Base-by-base conservation (phyloP, 2,888 invertebrate species). In the Chaitophorus viminalis region DNA sequence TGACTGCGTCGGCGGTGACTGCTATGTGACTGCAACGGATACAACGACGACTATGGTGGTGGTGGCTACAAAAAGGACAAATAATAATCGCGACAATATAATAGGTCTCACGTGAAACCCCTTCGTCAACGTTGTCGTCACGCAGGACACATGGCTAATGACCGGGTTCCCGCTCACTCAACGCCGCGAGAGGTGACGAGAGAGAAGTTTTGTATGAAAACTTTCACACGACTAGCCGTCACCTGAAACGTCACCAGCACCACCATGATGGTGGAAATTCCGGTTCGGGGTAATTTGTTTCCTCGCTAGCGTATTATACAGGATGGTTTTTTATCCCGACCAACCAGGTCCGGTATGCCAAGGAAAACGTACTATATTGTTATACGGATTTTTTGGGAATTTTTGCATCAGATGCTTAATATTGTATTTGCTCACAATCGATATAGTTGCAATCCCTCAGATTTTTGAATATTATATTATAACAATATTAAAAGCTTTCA, bases 51-150 rank as follows among this genome's bases (percentile, higher is more conserved):
- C 46, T 46, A 46, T 11, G 46, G 46, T 14, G 46, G 46, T 14
- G 11, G 14, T 1, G n/a, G n/a, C n/a, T n/a, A n/a, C n/a, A n/a
- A 3, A 52, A 29, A 54, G 81, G 70, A 70, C 46, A 82, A 82
- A 82, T 79, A 79, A 79, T 79, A 79, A 79, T 79, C 79, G 79
- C 29, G 18, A 82, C 81, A 76, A 84, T 84, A 60, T 60, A 60
- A 76, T 46, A 76, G 65, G 14, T 5, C 33, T n/a, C 46, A 9
- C 76, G n/a, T n/a, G 21, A n/a, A 78, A 60, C 78, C 46, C 21
- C 14, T 72, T 29, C 31, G 70, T 17, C 65, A 29, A 25, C 65
- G 9, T 29, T 31, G 31, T 29, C 60, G n/a, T 14, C 60, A 9
- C 39, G 54, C 36, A 2, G 29, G 25, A 31, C n/a, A 70, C 5